Percentiles rank a stretch among this genome's conserved stretches.
phyloP scores from a whole-genome alignment of 2,888 invertebrate species.

The Barypeithes pellucidus region DNA sequence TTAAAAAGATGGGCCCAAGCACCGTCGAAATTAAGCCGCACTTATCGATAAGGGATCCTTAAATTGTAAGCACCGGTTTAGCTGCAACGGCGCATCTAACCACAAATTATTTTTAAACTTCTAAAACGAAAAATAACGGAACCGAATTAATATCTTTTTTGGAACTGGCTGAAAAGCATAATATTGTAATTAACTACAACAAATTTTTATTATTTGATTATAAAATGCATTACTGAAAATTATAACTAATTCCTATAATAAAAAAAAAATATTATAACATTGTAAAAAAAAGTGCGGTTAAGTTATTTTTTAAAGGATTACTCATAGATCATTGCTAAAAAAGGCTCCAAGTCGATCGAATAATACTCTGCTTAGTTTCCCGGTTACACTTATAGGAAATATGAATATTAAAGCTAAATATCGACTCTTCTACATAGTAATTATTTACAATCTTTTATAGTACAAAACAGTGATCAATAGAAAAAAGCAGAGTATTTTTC shows the following conservation, averaged over 20 bases:
- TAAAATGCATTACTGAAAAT: conserved; percentile 32
- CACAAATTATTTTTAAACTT: too few species aligned
- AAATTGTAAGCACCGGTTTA: too few species aligned
- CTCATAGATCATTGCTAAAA: conserved; percentile 49
- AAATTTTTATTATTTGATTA: conserved; percentile 32
- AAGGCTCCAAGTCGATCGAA: conserved; percentile 32
- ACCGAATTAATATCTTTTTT: not conserved
- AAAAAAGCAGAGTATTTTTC: conserved; percentile 51
- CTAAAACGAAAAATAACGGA: not conserved
- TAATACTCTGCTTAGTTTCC: conserved; percentile 48
- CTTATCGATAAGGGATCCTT: too few species aligned
- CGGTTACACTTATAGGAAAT: conserved; percentile 10
- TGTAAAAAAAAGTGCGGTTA: conserved; percentile 36
- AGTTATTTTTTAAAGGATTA: conserved; percentile 48
- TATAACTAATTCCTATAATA: conserved; percentile 32
- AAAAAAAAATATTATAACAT: conserved; percentile 34
- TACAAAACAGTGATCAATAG: conserved; percentile 24
- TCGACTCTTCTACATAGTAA: conserved; percentile 42
- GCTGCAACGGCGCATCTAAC: too few species aligned
- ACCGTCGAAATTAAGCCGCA: too few species aligned
- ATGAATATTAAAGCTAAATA: conserved; percentile 49
- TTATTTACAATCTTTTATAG: conserved; percentile 38
- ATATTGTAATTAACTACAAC: conserved; percentile 24
- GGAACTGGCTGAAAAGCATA: conserved; percentile 13
- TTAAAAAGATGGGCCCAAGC: too few species aligned